phyloP scores from a whole-genome alignment of 2,888 invertebrate genomes.

The Ceramica pisi region DNA sequence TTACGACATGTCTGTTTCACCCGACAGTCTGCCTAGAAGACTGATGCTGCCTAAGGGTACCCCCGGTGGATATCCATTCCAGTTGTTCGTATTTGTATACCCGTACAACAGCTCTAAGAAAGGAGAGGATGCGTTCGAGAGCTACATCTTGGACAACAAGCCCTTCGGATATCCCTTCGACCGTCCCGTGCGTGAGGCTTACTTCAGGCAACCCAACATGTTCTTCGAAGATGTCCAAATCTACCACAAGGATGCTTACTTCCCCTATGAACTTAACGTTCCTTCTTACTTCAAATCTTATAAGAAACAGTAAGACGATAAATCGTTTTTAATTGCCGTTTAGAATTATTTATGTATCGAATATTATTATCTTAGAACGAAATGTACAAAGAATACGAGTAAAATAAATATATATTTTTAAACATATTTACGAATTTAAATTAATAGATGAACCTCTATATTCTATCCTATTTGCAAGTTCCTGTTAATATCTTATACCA shows the following conservation, averaged over 20 bases:
- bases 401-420: conserved; percentile 27
- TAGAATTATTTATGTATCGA: conserved; percentile 27
- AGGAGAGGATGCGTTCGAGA: conserved; percentile 72
- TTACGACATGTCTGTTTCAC: conserved; percentile 87
- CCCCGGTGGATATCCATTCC: conserved; percentile 92
- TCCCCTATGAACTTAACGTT: conserved; percentile 73
- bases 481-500: too few relatives aligned
- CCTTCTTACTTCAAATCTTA: conserved; percentile 71
- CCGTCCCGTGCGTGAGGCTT: conserved; percentile 85
- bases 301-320: conserved; percentile 43
- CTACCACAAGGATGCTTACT: conserved; percentile 86
- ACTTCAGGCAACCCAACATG: conserved; percentile 91
- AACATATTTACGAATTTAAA: conserved; percentile 1
- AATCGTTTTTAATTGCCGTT: background rate
- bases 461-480: background rate
- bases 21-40: conserved; percentile 92
- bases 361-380: conserved; percentile 20
- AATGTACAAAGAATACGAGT: conserved; percentile 49
- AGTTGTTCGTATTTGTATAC: conserved; percentile 92
- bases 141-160: conserved; percentile 85
- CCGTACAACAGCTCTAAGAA: conserved; percentile 87
- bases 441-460: background rate
- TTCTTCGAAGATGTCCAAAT: conserved; percentile 91
- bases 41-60: conserved; percentile 94
- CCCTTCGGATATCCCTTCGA: conserved; percentile 91